phyloP scores from a whole-genome alignment of 2,113 vertebrate species.

The Labeo catla region DNA sequence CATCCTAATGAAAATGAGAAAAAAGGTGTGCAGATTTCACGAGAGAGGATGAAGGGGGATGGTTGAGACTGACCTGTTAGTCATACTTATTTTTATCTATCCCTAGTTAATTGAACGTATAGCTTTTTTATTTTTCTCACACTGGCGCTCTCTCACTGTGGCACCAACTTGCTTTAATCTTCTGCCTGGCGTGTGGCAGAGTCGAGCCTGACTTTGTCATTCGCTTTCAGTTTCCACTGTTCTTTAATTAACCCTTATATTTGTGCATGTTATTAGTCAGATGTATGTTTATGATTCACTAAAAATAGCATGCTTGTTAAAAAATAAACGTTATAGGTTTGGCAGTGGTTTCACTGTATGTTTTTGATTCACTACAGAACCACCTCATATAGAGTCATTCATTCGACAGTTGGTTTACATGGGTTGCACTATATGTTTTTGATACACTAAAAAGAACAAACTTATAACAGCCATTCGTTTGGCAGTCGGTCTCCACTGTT shows the following conservation, averaged over 20 bases:
- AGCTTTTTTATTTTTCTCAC: background rate
- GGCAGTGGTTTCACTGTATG: background rate
- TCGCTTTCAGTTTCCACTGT: background rate
- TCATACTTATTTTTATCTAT: background rate
- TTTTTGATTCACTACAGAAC: background rate
- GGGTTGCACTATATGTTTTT: background rate
- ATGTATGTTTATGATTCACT: background rate
- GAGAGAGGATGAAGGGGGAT: background rate
- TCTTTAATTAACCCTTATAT: background rate
- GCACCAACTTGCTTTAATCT: no score
- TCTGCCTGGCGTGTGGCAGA: background rate
- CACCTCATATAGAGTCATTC: background rate
- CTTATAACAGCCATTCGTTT: background rate
- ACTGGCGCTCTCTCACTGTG: background rate
- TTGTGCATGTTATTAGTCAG: background rate
- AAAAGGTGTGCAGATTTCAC: constrained; percentile 57
- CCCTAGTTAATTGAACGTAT: background rate
- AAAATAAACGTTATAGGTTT: background rate
- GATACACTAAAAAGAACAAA: background rate
- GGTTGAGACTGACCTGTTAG: constrained; percentile 58
- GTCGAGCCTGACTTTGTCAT: background rate
- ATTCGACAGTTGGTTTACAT: background rate
- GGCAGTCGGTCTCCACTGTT: background rate
- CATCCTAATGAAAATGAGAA: constrained; percentile 69
- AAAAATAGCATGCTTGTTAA: background rate